phyloP scores from a whole-genome alignment of 1,140 invertebrate species.

The Pseudoatta argentina region DNA sequence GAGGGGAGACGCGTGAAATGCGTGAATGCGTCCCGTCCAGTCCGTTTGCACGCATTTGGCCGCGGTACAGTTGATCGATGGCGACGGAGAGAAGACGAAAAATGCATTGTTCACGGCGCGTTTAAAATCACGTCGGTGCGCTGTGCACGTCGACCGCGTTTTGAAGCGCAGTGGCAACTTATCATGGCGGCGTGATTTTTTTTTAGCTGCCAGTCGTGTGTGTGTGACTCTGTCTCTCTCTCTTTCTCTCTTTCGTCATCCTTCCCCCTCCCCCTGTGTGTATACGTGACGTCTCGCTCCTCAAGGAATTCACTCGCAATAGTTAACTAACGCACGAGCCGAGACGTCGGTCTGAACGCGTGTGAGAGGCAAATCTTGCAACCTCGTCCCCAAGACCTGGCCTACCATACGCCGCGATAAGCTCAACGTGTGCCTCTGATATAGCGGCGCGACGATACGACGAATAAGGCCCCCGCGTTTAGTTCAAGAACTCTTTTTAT shows the following conservation, averaged over 20 bases:
- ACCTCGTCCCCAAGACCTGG: background rate
- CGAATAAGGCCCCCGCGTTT: constrained; percentile 39
- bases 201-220: constrained; percentile 60
- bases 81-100: background rate
- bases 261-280: background rate
- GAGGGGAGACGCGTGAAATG: background rate
- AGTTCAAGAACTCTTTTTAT: constrained; percentile 62
- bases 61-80: constrained; percentile 25
- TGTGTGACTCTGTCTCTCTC: background rate
- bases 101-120: background rate
- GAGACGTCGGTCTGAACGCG: constrained; percentile 1
- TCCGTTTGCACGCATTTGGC: background rate
- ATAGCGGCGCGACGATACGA: constrained; percentile 24
- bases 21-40: constrained; percentile 3
- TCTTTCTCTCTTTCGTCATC: background rate
- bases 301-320: constrained; percentile 57
- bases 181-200: constrained; percentile 79
- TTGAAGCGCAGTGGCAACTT: constrained; percentile 69
- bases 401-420: background rate
- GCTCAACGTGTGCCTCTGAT: constrained; percentile 15
- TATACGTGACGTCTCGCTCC: constrained; percentile 65
- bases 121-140: constrained; percentile 9
- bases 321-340: background rate
- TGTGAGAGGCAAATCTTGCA: background rate
- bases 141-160: constrained; percentile 36